A percentile compares a stretch with the other conserved stretches of the same genome.
phyloP scores from a whole-genome alignment of 1,140 invertebrate genomes.

The Bombyx mori region DNA sequence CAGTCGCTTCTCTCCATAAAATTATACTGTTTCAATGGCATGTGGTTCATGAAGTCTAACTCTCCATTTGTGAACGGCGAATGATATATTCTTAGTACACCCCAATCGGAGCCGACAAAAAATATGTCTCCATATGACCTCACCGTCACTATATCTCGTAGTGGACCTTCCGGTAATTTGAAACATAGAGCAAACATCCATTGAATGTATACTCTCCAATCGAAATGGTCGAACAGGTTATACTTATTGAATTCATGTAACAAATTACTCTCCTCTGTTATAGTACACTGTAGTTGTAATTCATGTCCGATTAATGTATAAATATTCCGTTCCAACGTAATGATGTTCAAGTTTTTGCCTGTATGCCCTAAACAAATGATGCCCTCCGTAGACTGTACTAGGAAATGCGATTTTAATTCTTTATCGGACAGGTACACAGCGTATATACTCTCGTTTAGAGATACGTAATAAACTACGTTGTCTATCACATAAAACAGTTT shows the following conservation, averaged over 20 bases:
- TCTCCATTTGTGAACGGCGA: slow-evolving; percentile 31
- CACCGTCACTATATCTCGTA: slow-evolving; percentile 35
- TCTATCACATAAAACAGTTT: slow-evolving; percentile 32
- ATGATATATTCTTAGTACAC: slow-evolving; percentile 46
- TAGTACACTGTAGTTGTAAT: slow-evolving; percentile 12
- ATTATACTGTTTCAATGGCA: slow-evolving; percentile 45
- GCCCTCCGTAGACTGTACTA: slow-evolving; percentile 11
- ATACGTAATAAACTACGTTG: slow-evolving; percentile 31
- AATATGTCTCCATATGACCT: slow-evolving; percentile 36
- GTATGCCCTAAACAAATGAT: slow-evolving; percentile 30
- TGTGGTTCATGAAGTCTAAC: slow-evolving; percentile 37
- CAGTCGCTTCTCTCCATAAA: slow-evolving; percentile 41
- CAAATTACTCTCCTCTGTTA: slow-evolving; percentile 18
- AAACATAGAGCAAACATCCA: slow-evolving; percentile 40
- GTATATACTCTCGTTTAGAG: slow-evolving; percentile 17
- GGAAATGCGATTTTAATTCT: slow-evolving; percentile 17
- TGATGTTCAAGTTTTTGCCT: slow-evolving; percentile 20
- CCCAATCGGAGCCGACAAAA: slow-evolving; percentile 47
- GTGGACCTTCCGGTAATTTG: slow-evolving; percentile 25
- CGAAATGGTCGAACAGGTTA: slow-evolving; percentile 29
- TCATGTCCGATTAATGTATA: slow-evolving; percentile 18
- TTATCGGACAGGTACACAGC: too few relatives aligned
- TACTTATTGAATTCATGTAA: slow-evolving; percentile 24
- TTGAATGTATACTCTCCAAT: slow-evolving; percentile 35
- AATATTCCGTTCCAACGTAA: slow-evolving; percentile 34